Evolutionary conservation across 2,113 vertebrate genomes (phyloP), one percentile per base, ranked within the genome.

Genomic region (Cephalophus harveyi): DNA sequence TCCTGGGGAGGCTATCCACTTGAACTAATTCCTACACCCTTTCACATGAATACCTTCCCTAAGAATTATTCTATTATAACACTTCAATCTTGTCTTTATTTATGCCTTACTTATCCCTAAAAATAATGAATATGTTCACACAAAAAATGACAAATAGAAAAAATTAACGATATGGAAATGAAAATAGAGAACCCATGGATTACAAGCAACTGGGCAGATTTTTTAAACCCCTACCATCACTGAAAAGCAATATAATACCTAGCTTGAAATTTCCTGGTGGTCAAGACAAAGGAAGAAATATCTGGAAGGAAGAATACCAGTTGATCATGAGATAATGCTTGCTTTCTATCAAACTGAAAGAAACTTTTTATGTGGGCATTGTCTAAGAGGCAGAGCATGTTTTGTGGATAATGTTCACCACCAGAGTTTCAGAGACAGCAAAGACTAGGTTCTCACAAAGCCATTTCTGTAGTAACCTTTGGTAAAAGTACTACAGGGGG

Each of bases 181-280:
- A 88, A 86, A 92, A 81, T 76, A 57, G 36, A 85, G 27, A 93
- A 60, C 13, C 16, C 12, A 84, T 1, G 43, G 19, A 71, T 67
- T 79, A 84, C 55, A 27, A 95, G 28, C 19, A 89, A 21, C 17
- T 74, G 81, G 95, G 30, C 17, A 88, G 57, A 93, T 91, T 23
- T 30, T 84, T n/a, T 59, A 97, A 93, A 15, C 11, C 27, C n/a
- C 46, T 88, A 46, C 9, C 36, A 64, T 85, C 57, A 57, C 78
- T 76, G 43, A 89, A n/a, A 95, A 97, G 55, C 13, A 94, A 89
- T 54, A 62, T 95, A 94, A 92, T 78, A 89, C 30, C 52, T 54
- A 50, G 10, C 23, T 89, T 92, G 88, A 83, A 71, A 27, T 55
- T 83, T 94, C 27, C 46, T 90, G 46, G 62, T 33, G 94, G 81